Conservation (phyloP, 2,797 vertebrate genomes). For the Danio jaintianensis region DNA sequence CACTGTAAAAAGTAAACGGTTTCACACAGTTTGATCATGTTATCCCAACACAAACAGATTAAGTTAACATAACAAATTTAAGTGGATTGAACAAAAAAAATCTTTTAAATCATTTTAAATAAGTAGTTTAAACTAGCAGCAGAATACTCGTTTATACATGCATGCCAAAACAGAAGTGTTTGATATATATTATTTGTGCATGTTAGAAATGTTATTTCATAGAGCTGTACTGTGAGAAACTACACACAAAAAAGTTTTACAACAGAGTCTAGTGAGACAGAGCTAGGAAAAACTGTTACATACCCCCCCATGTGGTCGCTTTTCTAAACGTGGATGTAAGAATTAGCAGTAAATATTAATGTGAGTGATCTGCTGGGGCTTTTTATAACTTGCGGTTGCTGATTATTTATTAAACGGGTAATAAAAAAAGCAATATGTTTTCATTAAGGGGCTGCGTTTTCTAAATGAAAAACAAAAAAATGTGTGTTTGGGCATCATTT, state of each 20-base stretch:
- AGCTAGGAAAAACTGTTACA: neutral
- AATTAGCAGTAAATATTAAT: slow-evolving; percentile 24
- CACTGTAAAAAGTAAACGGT: too few relatives aligned
- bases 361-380: neutral
- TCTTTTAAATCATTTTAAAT: too few relatives aligned
- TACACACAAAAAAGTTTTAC: neutral
- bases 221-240: neutral
- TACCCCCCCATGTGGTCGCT: slow-evolving; percentile 20
- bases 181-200: neutral
- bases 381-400: slow-evolving; percentile 22
- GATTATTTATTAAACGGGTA: slow-evolving; percentile 35
- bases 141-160: too few relatives aligned
- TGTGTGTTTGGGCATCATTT: slow-evolving; percentile 24
- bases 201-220: neutral
- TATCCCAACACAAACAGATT: too few relatives aligned
- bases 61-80: too few relatives aligned
- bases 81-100: too few relatives aligned
- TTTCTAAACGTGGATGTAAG: slow-evolving; percentile 6
- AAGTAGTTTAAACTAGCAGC: too few relatives aligned
- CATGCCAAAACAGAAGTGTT: neutral
- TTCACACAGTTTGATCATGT: too few relatives aligned
- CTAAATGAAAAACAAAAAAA: slow-evolving; percentile 6
- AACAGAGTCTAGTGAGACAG: neutral
- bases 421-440: slow-evolving; percentile 30
- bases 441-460: neutral